These are phyloP conservation scores for Mylabris sibirica DNA, from an alignment of 2,888 invertebrate species.

Conservation along the genomic window DNA sequence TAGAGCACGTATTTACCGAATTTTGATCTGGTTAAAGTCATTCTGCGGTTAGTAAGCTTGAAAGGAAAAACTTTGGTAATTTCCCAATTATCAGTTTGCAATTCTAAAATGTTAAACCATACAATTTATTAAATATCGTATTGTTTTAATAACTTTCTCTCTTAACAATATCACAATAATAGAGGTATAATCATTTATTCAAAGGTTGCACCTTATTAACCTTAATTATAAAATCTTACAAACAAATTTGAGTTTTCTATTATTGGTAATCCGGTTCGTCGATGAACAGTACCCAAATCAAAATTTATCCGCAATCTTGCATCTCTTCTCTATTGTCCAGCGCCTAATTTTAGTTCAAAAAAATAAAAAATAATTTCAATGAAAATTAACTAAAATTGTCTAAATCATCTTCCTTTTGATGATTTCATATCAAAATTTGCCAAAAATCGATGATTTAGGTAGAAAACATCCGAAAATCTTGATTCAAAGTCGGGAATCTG, in stretches of 20 bases:
- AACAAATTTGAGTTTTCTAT: neutral
- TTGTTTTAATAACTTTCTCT: constrained; percentile 11
- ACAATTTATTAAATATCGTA: neutral
- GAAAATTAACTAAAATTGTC: too few relatives aligned
- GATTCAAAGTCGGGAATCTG: too few relatives aligned
- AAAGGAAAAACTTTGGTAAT: neutral
- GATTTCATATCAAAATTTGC: too few relatives aligned
- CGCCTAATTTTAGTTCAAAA: too few relatives aligned
- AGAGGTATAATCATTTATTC: neutral
- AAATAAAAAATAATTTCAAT: too few relatives aligned
- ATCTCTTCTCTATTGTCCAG: too few relatives aligned
- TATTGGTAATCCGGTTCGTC: neutral
- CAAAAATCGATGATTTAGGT: too few relatives aligned
- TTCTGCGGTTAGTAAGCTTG: too few relatives aligned
- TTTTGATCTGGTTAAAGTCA: neutral
- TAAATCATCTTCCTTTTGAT: too few relatives aligned
- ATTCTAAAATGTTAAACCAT: neutral
- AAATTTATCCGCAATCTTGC: too few relatives aligned
- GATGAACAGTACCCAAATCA: neutral
- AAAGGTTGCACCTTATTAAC: neutral
- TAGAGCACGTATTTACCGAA: neutral
- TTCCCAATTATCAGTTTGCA: too few relatives aligned
- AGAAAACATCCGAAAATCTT: too few relatives aligned
- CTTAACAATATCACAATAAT: neutral
- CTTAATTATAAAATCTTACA: neutral